These are phyloP conservation scores for Pangasius djambal DNA, from an alignment of 2,797 vertebrate genomes.

Conservation along the genomic window DNA sequence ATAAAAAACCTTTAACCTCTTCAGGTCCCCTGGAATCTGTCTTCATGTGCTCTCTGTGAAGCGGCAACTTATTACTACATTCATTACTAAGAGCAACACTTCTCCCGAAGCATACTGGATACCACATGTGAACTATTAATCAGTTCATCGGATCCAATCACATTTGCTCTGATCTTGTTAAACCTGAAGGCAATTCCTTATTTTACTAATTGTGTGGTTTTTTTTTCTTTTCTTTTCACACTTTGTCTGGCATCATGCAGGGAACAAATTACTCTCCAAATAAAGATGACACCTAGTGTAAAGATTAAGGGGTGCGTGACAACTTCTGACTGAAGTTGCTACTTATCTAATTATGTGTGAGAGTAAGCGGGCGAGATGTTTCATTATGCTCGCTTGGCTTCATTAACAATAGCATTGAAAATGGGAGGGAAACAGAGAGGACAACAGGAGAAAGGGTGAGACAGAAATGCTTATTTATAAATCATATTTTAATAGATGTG, in stretches of 20 bases:
- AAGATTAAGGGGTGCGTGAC: conserved; percentile 1
- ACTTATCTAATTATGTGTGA: neutral
- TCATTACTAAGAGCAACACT: neutral
- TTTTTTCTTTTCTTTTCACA: conserved; percentile 3
- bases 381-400: neutral
- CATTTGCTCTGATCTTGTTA: conserved; percentile 27
- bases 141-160: conserved; percentile 37
- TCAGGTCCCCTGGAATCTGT: neutral
- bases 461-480: neutral
- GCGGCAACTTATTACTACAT: neutral
- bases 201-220: neutral
- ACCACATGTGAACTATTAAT: conserved; percentile 33
- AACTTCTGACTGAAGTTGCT: neutral
- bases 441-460: conserved; percentile 1
- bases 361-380: neutral
- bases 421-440: conserved; percentile 50
- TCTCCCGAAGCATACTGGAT: neutral
- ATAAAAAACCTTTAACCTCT: neutral
- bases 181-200: neutral
- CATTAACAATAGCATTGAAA: conserved; percentile 25
- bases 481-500: neutral
- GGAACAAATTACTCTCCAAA: neutral
- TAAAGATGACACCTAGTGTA: neutral
- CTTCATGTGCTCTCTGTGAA: neutral
- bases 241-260: neutral